Conservation (phyloP, 2,888 invertebrate species). For the Yponomeuta malinellus region DNA sequence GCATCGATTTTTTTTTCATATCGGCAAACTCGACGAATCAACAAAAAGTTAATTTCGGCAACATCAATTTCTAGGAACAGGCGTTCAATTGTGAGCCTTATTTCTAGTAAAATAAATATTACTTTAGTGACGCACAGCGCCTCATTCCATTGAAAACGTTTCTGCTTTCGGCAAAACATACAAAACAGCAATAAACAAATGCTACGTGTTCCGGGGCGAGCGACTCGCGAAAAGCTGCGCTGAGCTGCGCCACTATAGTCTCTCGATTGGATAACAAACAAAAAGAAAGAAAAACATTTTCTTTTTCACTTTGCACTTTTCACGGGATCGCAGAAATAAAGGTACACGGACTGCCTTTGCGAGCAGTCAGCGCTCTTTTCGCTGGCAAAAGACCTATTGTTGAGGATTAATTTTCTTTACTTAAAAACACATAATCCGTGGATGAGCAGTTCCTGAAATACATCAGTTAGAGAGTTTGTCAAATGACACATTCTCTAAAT, state of each 20-base stretch:
- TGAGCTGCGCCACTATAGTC: background rate
- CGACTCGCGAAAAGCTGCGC: background rate
- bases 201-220: conserved; percentile 10
- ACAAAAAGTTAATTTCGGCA: conserved; percentile 14
- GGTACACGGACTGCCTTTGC: background rate
- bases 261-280: background rate
- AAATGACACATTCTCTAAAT: too few relatives aligned
- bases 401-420: too few relatives aligned
- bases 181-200: conserved; percentile 15
- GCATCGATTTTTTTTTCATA: conserved; percentile 10
- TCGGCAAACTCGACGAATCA: conserved; percentile 8
- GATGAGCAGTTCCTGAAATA: too few relatives aligned
- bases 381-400: too few relatives aligned
- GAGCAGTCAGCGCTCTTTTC: too few relatives aligned
- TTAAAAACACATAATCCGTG: too few relatives aligned
- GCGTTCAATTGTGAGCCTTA: background rate
- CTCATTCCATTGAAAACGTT: conserved; percentile 10
- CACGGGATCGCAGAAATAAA: background rate
- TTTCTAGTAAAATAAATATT: background rate
- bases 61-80: background rate
- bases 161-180: conserved; percentile 12
- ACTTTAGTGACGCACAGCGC: background rate
- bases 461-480: too few relatives aligned
- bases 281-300: background rate
- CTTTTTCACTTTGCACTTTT: background rate